These are phyloP conservation scores for Thalassoma bifasciatum DNA, from an alignment of 2,113 vertebrate genomes.

Conservation along the genomic window DNA sequence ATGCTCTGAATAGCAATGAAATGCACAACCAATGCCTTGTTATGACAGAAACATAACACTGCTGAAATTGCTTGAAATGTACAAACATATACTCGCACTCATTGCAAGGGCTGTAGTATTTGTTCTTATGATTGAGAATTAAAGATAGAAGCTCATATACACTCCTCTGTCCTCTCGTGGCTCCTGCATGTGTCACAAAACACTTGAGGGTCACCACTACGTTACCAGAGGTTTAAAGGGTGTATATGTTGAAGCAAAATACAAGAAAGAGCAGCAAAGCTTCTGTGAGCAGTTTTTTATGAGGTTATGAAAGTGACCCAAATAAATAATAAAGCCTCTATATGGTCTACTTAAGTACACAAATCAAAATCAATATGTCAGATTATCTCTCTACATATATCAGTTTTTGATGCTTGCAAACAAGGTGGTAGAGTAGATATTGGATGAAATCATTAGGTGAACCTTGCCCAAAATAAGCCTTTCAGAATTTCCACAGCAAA, in stretches of 20 bases:
- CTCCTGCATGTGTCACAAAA: conserved; percentile 21
- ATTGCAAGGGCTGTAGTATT: conserved; percentile 32
- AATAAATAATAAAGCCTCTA: too few species aligned
- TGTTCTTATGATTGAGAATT: conserved; percentile 32
- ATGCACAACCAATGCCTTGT: neutral
- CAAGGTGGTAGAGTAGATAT: too few species aligned
- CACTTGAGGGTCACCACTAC: neutral
- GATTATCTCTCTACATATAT: too few species aligned
- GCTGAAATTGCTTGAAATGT: neutral
- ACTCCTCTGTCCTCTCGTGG: neutral
- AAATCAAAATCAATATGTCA: too few species aligned
- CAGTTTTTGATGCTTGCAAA: too few species aligned
- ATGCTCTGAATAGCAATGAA: conserved; percentile 22
- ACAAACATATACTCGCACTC: conserved; percentile 4
- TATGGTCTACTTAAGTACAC: too few species aligned
- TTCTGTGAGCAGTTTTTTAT: too few species aligned
- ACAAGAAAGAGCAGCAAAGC: neutral
- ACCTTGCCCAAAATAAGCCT: too few species aligned
- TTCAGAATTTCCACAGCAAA: too few species aligned
- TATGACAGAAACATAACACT: neutral
- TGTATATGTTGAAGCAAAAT: neutral
- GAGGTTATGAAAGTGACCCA: too few species aligned
- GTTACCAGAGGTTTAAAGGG: neutral
- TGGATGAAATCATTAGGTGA: too few species aligned
- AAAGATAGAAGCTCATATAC: conserved; percentile 20